Evolutionary conservation across 2,113 vertebrate genomes (phyloP).

Genomic region (Neogobius melanostomus): DNA sequence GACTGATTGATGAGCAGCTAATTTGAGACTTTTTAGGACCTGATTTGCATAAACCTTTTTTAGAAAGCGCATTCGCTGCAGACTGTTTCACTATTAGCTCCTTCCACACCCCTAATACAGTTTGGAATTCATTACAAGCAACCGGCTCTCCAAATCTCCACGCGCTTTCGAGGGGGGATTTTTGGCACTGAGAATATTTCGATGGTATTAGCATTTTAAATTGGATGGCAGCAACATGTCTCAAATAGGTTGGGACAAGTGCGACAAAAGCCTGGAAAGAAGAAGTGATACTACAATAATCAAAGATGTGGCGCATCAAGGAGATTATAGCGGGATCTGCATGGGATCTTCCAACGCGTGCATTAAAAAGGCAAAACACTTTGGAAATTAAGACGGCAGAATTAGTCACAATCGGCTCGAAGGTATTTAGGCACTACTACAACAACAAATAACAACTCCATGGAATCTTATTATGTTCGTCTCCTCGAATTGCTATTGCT

Average conservation of each 20-base stretch:
- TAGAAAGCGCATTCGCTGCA: slow-evolving; percentile 44
- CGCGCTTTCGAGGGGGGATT: slow-evolving; percentile 40
- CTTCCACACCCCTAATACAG: slow-evolving; percentile 29
- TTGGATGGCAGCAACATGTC: not conserved
- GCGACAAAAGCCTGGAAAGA: not conserved
- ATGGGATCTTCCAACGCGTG: no score
- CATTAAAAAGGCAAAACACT: no score
- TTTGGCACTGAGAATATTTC: slow-evolving; percentile 39
- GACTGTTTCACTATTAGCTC: slow-evolving; percentile 32
- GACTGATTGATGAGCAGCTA: slow-evolving; percentile 58
- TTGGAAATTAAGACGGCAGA: no score
- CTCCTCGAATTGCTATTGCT: no score
- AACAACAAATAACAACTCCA: no score
- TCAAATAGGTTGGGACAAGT: not conserved
- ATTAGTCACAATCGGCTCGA: no score
- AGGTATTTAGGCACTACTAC: no score
- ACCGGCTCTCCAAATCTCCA: slow-evolving; percentile 15
- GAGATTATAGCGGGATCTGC: no score
- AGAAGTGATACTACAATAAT: no score
- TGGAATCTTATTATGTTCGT: no score
- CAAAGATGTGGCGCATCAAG: no score
- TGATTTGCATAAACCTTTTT: slow-evolving; percentile 53
- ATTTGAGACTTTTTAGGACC: slow-evolving; percentile 48
- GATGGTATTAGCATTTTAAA: slow-evolving; percentile 15
- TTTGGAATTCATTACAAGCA: slow-evolving; percentile 23